Evolutionary conservation across 1,140 invertebrate species (phyloP).

Genomic region (Zaprionus tsacasi): DNA sequence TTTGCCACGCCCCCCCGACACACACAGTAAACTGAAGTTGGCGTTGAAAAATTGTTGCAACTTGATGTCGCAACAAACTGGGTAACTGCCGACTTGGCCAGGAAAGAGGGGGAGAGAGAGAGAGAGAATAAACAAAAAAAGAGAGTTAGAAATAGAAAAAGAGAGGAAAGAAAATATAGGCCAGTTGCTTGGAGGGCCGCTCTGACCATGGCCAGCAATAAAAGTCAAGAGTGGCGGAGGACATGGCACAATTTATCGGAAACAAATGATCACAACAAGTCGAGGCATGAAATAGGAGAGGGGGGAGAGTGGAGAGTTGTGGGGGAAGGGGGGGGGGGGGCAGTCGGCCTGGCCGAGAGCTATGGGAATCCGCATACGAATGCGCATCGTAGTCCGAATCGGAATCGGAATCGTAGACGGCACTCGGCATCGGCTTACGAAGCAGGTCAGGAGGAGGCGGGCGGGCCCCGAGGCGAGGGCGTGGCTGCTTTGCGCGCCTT

Average conservation of each 20-base stretch:
- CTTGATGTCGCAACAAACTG: constrained; percentile 38
- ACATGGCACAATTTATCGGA: constrained; percentile 78
- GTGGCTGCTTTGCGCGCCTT: constrained; percentile 46
- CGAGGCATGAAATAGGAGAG: constrained; percentile 6
- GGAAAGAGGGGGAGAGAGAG: background rate
- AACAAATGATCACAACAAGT: constrained; percentile 76
- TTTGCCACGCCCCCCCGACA: constrained; percentile 18
- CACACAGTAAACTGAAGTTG: constrained; percentile 17
- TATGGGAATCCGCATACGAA: constrained; percentile 1
- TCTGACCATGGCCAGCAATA: constrained; percentile 69
- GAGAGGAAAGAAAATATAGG: constrained; percentile 24
- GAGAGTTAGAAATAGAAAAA: constrained; percentile 5
- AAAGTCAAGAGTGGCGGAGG: constrained; percentile 78
- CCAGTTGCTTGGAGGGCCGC: constrained; percentile 43
- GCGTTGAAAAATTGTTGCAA: constrained; percentile 28
- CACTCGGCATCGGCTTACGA: constrained; percentile 15
- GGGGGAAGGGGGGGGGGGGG: constrained; percentile 3
- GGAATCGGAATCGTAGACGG: constrained; percentile 10
- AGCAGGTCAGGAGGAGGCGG: constrained; percentile 44
- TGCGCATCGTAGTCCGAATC: constrained; percentile 13
- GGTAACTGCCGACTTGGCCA: constrained; percentile 11
- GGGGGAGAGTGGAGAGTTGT: constrained; percentile 22
- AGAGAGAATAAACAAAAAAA: constrained; percentile 2
- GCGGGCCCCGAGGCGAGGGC: constrained; percentile 39
- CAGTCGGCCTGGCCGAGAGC: background rate